These are phyloP conservation scores for Himalopsyche anomala DNA, from an alignment of 2,888 invertebrate genomes.

Conservation along the genomic window DNA sequence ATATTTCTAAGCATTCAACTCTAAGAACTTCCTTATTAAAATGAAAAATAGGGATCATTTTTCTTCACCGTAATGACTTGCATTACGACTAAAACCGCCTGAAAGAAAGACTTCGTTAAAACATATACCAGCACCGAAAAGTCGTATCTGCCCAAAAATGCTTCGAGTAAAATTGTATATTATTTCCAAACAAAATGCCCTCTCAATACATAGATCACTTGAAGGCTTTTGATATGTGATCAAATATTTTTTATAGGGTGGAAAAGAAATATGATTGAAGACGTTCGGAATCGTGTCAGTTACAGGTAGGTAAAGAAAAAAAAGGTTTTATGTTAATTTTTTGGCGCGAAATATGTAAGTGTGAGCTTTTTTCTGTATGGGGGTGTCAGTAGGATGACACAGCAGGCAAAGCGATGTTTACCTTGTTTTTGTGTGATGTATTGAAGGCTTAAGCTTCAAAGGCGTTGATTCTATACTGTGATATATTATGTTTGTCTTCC, in stretches of 20 bases:
- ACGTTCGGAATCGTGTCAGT: constrained; percentile 17
- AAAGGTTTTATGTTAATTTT: constrained; percentile 21
- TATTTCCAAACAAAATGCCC: not conserved
- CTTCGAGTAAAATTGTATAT: not conserved
- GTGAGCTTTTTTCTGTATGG: not conserved
- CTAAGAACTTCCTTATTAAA: constrained; percentile 31
- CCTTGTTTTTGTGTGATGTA: constrained; percentile 28
- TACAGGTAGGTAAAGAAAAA: constrained; percentile 29
- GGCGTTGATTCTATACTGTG: not conserved
- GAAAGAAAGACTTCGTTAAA: constrained; percentile 35
- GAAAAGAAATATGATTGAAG: constrained; percentile 32
- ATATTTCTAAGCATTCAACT: not conserved
- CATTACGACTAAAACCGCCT: constrained; percentile 34
- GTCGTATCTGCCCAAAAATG: not conserved
- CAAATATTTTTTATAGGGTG: not conserved
- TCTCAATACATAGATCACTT: not conserved
- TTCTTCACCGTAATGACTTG: constrained; percentile 41
- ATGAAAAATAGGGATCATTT: constrained; percentile 45
- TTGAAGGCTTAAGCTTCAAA: not conserved
- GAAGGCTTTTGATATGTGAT: constrained; percentile 3
- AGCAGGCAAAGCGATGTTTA: constrained; percentile 6
- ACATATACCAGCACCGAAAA: not conserved
- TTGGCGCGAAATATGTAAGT: constrained; percentile 6
- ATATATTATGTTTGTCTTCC: not conserved
- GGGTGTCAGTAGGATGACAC: not conserved